phyloP scores from a whole-genome alignment of 2,888 invertebrate genomes.

The Flexamia atlantica region DNA sequence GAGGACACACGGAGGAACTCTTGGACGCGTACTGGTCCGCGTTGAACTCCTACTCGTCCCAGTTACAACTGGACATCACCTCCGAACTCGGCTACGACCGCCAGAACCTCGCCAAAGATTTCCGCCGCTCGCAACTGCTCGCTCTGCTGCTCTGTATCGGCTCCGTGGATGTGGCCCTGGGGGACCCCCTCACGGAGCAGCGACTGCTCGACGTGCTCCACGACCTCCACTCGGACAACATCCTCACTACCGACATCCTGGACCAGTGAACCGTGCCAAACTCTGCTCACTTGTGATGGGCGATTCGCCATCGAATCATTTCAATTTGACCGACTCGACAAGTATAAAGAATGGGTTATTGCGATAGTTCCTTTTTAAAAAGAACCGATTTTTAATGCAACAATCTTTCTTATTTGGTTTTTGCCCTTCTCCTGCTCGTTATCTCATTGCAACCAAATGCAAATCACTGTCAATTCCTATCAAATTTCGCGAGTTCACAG shows the following conservation, averaged over 20 bases:
- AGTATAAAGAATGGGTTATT: too few relatives aligned
- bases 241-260: conserved; percentile 77
- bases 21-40: conserved; percentile 85
- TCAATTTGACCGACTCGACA: too few relatives aligned
- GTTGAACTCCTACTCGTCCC: conserved; percentile 79
- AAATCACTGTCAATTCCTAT: too few relatives aligned
- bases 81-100: conserved; percentile 77
- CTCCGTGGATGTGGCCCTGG: conserved; percentile 88
- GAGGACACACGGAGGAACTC: conserved; percentile 80
- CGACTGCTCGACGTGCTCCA: conserved; percentile 85
- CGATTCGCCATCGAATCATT: too few relatives aligned
- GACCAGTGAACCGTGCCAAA: conserved; percentile 62
- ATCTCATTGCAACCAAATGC: too few relatives aligned
- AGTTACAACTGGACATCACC: conserved; percentile 81
- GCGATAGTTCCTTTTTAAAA: too few relatives aligned
- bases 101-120: conserved; percentile 78
- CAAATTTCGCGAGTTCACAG: too few relatives aligned
- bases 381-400: too few relatives aligned
- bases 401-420: too few relatives aligned
- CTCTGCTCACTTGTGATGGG: too few relatives aligned
- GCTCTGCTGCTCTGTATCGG: conserved; percentile 89
- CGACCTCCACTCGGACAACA: conserved; percentile 85
- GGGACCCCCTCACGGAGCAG: conserved; percentile 86
- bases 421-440: too few relatives aligned
- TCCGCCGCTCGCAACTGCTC: conserved; percentile 82